phyloP scores from a whole-genome alignment of 2,888 invertebrate species.

The Xanthorhoe spadicearia region DNA sequence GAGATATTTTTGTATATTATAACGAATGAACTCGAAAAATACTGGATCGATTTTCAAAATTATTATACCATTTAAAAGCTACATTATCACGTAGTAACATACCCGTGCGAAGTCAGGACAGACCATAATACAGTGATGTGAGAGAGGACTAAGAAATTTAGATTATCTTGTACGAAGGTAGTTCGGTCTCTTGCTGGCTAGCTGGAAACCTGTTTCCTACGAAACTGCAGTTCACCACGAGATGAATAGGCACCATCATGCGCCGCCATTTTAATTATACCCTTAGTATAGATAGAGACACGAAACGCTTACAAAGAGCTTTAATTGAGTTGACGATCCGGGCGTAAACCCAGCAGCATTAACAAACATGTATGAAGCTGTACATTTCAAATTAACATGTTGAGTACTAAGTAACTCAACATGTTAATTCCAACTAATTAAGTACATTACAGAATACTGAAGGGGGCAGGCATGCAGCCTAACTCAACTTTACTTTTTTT shows the following conservation, averaged over 20 bases:
- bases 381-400: not conserved
- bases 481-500: too few species aligned
- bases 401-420: not conserved
- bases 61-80: too few species aligned
- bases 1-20: too few species aligned
- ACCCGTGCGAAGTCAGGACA: too few species aligned
- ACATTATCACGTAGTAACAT: too few species aligned
- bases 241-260: conserved; percentile 18
- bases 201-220: conserved; percentile 14
- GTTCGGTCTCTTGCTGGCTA: not conserved
- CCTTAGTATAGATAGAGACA: not conserved
- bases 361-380: not conserved
- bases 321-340: conserved; percentile 14
- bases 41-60: too few species aligned
- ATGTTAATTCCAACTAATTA: too few species aligned
- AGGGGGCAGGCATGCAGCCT: not conserved
- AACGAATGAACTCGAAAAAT: too few species aligned
- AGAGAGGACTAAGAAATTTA: not conserved
- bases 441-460: too few species aligned
- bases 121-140: too few species aligned
- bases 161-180: not conserved
- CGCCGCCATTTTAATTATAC: conserved; percentile 21
- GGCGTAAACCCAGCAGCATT: conserved; percentile 1
- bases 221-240: conserved; percentile 8
- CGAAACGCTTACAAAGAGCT: conserved; percentile 13